Evolutionary conservation across 2,888 invertebrate genomes (phyloP).

Genomic region (Criorhina ranunculi): DNA sequence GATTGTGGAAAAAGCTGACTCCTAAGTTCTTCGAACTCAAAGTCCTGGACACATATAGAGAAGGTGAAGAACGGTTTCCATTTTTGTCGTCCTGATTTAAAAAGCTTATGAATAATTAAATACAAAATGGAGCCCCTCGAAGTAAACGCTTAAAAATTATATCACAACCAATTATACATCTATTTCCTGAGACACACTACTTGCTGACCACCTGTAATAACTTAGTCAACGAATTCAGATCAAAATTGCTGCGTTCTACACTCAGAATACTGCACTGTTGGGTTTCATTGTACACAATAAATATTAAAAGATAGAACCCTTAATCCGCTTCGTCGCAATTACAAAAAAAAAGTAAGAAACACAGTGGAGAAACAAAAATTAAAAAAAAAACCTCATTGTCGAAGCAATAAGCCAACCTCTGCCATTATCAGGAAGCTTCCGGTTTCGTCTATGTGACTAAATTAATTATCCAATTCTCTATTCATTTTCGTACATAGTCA

Average conservation of each 20-base stretch:
- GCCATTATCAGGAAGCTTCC: slow-evolving; percentile 67
- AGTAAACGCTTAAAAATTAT: too few species aligned
- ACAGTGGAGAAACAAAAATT: not conserved
- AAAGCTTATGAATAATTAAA: too few species aligned
- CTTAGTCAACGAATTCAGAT: not conserved
- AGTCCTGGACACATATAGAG: too few species aligned
- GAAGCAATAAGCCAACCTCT: slow-evolving; percentile 48
- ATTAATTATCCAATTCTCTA: slow-evolving; percentile 57
- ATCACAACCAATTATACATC: too few species aligned
- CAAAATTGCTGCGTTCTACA: not conserved
- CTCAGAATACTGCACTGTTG: not conserved
- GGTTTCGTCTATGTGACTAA: slow-evolving; percentile 63
- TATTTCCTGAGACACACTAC: not conserved
- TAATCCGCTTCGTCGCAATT: slow-evolving; percentile 5
- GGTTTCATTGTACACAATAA: slow-evolving; percentile 1
- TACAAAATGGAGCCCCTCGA: too few species aligned
- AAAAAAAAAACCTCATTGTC: slow-evolving; percentile 13
- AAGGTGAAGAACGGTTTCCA: too few species aligned
- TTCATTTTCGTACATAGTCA: slow-evolving; percentile 23
- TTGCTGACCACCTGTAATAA: not conserved
- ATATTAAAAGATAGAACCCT: slow-evolving; percentile 14
- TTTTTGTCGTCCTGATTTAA: too few species aligned
- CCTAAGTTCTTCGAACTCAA: too few species aligned
- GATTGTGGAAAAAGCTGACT: too few species aligned
- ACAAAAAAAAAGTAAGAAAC: slow-evolving; percentile 9